Percentiles rank a stretch among this genome's conserved stretches.
phyloP scores from a whole-genome alignment of 2,113 vertebrate genomes.

The Nothoprocta perdicaria region DNA sequence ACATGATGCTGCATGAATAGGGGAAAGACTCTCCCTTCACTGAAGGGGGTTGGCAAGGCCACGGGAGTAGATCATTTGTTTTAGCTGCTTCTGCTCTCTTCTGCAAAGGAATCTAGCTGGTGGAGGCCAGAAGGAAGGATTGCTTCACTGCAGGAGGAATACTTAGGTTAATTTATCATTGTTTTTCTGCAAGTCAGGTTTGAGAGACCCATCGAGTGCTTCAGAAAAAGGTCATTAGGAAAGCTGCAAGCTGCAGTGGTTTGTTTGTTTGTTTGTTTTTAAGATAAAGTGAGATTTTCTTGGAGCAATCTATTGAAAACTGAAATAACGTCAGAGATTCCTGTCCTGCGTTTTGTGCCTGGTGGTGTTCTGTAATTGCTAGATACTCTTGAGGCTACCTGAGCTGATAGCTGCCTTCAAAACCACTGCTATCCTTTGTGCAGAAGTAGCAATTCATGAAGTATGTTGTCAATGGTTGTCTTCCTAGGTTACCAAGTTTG shows the following conservation, averaged over 20 bases:
- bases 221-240: background rate
- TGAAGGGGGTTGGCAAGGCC: background rate
- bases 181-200: background rate
- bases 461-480: background rate
- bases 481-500: background rate
- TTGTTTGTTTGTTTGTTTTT: background rate
- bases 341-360: background rate
- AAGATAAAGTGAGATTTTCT: background rate
- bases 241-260: no score
- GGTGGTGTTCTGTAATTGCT: background rate
- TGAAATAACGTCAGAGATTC: fast-evolving
- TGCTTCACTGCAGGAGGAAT: background rate
- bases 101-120: background rate
- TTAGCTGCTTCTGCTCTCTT: background rate
- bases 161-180: background rate
- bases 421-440: background rate
- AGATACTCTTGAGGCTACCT: background rate
- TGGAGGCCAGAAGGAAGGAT: background rate
- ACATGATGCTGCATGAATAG: background rate
- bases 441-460: background rate
- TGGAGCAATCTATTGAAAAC: background rate
- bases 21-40: background rate
- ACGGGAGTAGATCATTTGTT: background rate
- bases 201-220: background rate
- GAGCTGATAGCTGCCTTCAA: background rate